A percentile compares a stretch with the other conserved stretches of the same genome.
These are phyloP conservation scores for Penaeus chinensis DNA, from an alignment of 1,140 invertebrate species.

Conservation along the genomic window DNA sequence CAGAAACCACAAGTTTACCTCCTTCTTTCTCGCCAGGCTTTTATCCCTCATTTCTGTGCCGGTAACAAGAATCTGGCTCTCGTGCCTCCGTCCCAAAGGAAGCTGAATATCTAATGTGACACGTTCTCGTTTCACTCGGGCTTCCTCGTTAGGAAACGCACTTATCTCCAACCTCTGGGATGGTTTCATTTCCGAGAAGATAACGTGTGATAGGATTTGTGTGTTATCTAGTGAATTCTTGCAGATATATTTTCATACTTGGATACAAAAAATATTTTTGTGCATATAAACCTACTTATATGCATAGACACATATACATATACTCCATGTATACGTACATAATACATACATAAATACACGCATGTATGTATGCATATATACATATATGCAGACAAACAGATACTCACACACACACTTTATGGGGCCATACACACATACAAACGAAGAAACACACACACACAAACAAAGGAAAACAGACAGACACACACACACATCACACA, in stretches of 20 bases:
- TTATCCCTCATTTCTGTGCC: too few species aligned
- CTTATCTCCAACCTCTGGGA: too few species aligned
- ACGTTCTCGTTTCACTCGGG: too few species aligned
- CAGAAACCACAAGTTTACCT: too few species aligned
- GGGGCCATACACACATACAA: not conserved
- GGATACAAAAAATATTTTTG: not conserved
- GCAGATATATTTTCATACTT: not conserved
- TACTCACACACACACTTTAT: not conserved
- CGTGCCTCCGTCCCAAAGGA: too few species aligned
- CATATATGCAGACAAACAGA: not conserved
- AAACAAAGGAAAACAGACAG: not conserved
- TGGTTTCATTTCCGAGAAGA: too few species aligned
- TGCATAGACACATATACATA: not conserved
- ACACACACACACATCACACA: not conserved
- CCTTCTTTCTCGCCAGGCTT: too few species aligned
- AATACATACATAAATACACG: not conserved
- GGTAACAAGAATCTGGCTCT: too few species aligned
- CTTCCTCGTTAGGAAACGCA: too few species aligned
- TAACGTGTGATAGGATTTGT: too few species aligned
- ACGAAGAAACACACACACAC: not conserved
- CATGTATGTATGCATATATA: constrained; percentile 4
- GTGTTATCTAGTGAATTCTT: too few species aligned
- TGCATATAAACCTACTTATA: not conserved
- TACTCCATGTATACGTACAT: not conserved
- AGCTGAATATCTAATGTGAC: too few species aligned